Conservation (phyloP, 1,140 invertebrate genomes). For the Drosophila rhopaloa region DNA sequence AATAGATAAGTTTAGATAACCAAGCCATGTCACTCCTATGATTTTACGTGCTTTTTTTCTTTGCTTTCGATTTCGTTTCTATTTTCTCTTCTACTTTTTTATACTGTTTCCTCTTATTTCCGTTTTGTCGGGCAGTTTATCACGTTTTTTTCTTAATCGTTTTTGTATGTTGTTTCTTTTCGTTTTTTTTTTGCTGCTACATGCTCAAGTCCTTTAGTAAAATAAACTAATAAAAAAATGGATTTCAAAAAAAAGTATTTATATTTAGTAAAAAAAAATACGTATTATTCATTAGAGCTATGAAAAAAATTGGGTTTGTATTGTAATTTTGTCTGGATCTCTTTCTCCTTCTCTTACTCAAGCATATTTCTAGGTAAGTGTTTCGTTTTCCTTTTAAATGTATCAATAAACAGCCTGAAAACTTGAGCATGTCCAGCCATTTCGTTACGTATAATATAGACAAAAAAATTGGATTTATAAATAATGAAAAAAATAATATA, state of each 20-base stretch:
- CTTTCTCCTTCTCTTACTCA: slow-evolving; percentile 30
- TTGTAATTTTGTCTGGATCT: slow-evolving; percentile 47
- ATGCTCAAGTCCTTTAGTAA: slow-evolving; percentile 46
- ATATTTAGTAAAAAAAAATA: slow-evolving; percentile 44
- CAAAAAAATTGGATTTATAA: slow-evolving; percentile 70
- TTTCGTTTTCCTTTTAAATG: slow-evolving; percentile 16
- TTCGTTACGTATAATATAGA: slow-evolving; percentile 42
- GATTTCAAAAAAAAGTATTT: slow-evolving; percentile 34
- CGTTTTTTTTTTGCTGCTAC: slow-evolving; percentile 26
- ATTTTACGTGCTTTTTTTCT: slow-evolving; percentile 34
- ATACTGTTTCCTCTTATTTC: slow-evolving; percentile 28
- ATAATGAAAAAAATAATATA: slow-evolving; percentile 74
- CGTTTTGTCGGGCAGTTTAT: slow-evolving; percentile 42
- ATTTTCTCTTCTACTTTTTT: not conserved
- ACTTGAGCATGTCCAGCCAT: slow-evolving; percentile 53
- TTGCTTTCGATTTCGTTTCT: slow-evolving; percentile 10
- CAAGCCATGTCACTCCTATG: slow-evolving; percentile 1
- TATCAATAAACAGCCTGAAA: slow-evolving; percentile 52
- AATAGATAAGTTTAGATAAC: not conserved
- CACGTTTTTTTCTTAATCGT: slow-evolving; percentile 45
- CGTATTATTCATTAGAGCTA: slow-evolving; percentile 47
- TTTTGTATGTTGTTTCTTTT: slow-evolving; percentile 27
- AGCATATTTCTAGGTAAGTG: slow-evolving; percentile 24
- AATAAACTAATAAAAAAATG: slow-evolving; percentile 48
- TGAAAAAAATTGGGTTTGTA: slow-evolving; percentile 40